phyloP scores from a whole-genome alignment of 2,797 vertebrate species.

The Rachycentron canadum region DNA sequence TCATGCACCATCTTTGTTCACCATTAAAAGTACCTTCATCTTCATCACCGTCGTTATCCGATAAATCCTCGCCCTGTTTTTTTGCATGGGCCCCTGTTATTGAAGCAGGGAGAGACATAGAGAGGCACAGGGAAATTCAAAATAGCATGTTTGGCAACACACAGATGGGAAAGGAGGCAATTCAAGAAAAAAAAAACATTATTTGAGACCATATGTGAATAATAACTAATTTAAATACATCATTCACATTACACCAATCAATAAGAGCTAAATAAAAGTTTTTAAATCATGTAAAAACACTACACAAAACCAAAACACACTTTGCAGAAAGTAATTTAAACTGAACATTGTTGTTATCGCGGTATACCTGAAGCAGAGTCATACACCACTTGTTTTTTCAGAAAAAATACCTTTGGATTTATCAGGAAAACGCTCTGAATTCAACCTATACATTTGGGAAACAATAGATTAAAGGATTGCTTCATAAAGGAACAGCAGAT shows the following conservation, averaged over 20 bases:
- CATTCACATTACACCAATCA: conserved; percentile 35
- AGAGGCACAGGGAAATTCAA: conserved; percentile 92
- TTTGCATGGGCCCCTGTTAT: conserved; percentile 98
- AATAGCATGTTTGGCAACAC: conserved; percentile 88
- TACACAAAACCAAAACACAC: conserved; percentile 16
- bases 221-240: conserved; percentile 56
- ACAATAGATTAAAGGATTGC: conserved; percentile 9
- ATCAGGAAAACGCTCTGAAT: neutral
- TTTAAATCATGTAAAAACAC: conserved; percentile 2
- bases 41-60: conserved; percentile 99
- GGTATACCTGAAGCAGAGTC: conserved; percentile 66
- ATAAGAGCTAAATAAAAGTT: conserved; percentile 17
- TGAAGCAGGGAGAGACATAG: conserved; percentile 93
- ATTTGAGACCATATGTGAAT: conserved; percentile 45
- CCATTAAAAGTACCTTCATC: conserved; percentile 99
- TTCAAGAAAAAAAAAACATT: conserved; percentile 51
- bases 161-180: conserved; percentile 67
- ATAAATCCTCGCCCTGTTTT: conserved; percentile 99
- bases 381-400: conserved; percentile 73
- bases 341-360: conserved; percentile 13
- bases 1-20: conserved; percentile 89
- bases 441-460: neutral
- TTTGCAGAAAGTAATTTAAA: conserved; percentile 17
- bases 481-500: neutral
- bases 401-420: conserved; percentile 12